Conservation (phyloP, 2,888 invertebrate species). For the Tupiocoris notatus region DNA sequence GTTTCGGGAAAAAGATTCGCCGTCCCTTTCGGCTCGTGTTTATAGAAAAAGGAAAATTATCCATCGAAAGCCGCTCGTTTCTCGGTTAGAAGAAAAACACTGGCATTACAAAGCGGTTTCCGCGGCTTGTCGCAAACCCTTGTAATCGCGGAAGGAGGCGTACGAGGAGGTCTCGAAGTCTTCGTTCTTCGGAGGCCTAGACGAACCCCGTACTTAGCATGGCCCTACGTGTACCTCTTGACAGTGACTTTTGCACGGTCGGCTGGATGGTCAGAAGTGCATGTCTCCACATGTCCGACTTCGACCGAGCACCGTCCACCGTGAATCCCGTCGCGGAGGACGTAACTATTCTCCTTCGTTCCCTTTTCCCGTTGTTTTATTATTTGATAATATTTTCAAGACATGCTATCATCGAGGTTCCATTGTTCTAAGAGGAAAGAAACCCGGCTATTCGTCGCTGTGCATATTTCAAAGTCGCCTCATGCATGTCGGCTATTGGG, state of each 20-base stretch:
- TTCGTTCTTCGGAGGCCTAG: not conserved
- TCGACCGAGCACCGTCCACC: not conserved
- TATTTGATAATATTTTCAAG: not conserved
- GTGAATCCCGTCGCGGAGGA: not conserved
- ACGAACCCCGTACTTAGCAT: not conserved
- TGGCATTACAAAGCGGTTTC: not conserved
- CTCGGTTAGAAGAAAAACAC: not conserved
- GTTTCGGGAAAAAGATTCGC: not conserved
- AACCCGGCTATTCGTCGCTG: too few relatives aligned
- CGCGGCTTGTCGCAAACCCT: not conserved
- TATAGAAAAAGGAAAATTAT: not conserved
- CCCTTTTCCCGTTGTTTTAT: not conserved
- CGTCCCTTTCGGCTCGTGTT: not conserved
- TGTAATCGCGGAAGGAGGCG: not conserved
- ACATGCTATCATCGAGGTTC: not conserved
- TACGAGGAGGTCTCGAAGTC: not conserved
- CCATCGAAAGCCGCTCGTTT: not conserved
- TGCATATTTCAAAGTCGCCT: too few relatives aligned
- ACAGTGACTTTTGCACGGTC: not conserved
- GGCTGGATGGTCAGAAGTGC: not conserved
- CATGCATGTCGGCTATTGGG: too few relatives aligned
- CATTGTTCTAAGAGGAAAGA: not conserved
- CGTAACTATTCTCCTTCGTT: not conserved
- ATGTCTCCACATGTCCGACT: not conserved
- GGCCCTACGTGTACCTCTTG: not conserved